phyloP scores from a whole-genome alignment of 2,113 vertebrate genomes.

The Murina feae region DNA sequence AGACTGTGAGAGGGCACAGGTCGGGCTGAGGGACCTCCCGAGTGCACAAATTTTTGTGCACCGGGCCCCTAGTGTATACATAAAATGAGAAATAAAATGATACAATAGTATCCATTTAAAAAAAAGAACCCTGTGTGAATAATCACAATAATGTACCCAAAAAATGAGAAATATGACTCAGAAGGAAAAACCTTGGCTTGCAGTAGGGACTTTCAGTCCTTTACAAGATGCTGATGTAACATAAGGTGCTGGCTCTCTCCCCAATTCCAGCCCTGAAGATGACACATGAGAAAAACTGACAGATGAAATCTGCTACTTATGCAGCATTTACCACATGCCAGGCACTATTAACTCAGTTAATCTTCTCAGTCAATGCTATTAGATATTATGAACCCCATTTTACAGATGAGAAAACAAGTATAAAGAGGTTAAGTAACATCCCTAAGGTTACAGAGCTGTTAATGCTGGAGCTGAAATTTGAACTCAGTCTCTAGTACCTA shows the following conservation, averaged over 20 bases:
- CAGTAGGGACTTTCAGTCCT: background rate
- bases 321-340: background rate
- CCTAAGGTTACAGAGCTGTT: background rate
- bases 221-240: conserved; percentile 33
- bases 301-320: background rate
- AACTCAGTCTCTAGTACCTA: background rate
- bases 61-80: background rate
- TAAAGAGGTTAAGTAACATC: background rate
- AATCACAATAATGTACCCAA: background rate
- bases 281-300: background rate
- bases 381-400: background rate
- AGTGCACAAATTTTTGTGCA: too few species aligned
- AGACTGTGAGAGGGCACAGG: too few species aligned
- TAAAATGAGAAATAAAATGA: background rate
- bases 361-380: background rate
- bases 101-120: background rate
- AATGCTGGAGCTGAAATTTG: background rate
- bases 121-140: background rate
- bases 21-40: too few species aligned
- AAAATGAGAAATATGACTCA: background rate
- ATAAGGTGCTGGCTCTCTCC: background rate
- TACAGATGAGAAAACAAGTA: background rate
- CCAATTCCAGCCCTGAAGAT: background rate
- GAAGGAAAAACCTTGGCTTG: background rate
- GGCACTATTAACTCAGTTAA: background rate